Evolutionary conservation across 2,113 vertebrate species (phyloP).

Genomic region (Dasyornis broadbenti): DNA sequence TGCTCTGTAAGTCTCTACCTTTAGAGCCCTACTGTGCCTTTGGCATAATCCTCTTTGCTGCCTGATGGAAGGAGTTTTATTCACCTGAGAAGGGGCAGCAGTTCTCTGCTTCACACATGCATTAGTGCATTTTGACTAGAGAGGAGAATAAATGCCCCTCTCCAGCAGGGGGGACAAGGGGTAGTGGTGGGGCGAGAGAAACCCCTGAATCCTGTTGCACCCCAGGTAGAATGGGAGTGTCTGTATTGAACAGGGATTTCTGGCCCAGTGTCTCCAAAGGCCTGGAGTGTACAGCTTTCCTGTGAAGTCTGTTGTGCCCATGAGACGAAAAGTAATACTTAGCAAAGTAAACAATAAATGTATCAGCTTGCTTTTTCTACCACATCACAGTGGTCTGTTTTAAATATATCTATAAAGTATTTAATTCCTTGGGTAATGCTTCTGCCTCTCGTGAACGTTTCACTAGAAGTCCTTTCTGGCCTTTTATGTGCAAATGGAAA

Average conservation of each 20-base stretch:
- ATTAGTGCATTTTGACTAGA: background rate
- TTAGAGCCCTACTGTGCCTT: background rate
- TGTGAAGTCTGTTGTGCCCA: background rate
- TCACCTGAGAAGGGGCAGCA: rapidly evolving
- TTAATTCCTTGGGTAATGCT: background rate
- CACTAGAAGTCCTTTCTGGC: background rate
- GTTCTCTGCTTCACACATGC: background rate
- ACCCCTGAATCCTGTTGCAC: background rate
- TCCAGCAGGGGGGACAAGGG: background rate
- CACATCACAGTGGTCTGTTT: background rate
- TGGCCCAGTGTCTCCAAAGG: background rate
- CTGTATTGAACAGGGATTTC: background rate
- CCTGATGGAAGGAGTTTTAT: background rate
- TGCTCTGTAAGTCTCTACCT: background rate
- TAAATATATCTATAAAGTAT: background rate
- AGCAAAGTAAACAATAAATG: background rate
- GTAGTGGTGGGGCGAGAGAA: background rate
- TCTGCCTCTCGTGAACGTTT: background rate
- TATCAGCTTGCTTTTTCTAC: background rate
- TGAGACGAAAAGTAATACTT: background rate
- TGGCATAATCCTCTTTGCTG: background rate
- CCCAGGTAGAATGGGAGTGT: background rate
- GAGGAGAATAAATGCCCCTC: background rate
- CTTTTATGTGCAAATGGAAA: background rate
- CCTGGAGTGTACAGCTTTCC: background rate